Evolutionary conservation across 2,797 vertebrate species (phyloP), one percentile per base, ranked within the genome.

Genomic region (Threskiornis aethiopicus): DNA sequence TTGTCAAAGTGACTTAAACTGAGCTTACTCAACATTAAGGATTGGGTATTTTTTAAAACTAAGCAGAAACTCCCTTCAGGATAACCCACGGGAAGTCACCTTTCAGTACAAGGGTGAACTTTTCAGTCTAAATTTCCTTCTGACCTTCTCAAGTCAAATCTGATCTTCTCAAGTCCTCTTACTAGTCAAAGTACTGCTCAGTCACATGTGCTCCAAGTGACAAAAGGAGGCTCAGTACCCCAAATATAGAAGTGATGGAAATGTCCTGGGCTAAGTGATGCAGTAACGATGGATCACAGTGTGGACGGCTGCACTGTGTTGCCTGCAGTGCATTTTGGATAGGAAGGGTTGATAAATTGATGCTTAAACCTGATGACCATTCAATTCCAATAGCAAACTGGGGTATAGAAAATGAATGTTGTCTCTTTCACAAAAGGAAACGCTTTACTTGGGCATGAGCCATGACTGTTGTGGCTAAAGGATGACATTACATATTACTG

Each of bases 401-500:
- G 18, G 22, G 20, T 84, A 59, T 15, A 84, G 75, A 84, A 97
- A 93, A 90, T 66, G 17, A 87, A 89, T 82, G 13, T 16, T 12
- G 8, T 42, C 41, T 89, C 84, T 94, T 86, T 95, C 72, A 39
- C 61, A 77, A 69, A 92, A 92, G 62, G 66, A 93, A 95, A 77
- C 2, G 7, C 65, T 94, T 93, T 93, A 84, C 20, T 95, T 91
- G 90, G 58, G 61, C 62, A 70, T 62, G 87, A 97, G 76, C 70
- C 86, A 95, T 14, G 22, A 71, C 44, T 96, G 89, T 84, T 97
- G 88, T 92, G 94, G 91, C 88, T 87, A 82, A 94, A 94, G 94
- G 86, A 91, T 89, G 77, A 71, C 88, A 84, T 94, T 94, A 93
- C 75, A 84, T 88, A 90, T 94, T 94, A 91, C 77, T 92, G 61